Percentiles rank a stretch among this genome's conserved stretches.
These are phyloP conservation scores for Callorhinus ursinus DNA, from an alignment of 2,113 vertebrate genomes.

Conservation along the genomic window DNA sequence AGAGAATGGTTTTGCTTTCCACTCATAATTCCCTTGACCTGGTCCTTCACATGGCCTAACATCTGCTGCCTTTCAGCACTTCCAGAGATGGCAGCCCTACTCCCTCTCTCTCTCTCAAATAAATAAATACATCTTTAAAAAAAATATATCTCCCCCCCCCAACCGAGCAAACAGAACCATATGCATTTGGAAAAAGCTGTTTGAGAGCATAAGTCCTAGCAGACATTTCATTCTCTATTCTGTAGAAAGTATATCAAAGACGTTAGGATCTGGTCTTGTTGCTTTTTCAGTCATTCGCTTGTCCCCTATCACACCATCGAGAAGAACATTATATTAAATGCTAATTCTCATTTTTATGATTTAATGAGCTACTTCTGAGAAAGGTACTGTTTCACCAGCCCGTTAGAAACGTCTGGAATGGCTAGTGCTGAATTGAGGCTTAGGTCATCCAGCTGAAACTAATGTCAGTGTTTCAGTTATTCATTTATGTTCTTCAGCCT, in stretches of 20 bases:
- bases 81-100: too few relatives aligned
- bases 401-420: background rate
- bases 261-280: constrained; percentile 26
- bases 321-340: background rate
- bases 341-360: constrained; percentile 56
- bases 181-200: background rate
- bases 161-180: background rate
- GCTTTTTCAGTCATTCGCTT: background rate
- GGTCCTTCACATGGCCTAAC: too few relatives aligned
- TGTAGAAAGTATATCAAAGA: constrained; percentile 40
- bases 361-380: constrained; percentile 66
- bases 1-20: too few relatives aligned
- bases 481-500: background rate
- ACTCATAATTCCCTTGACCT: too few relatives aligned
- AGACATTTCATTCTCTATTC: background rate
- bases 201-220: background rate
- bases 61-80: too few relatives aligned
- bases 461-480: background rate
- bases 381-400: background rate
- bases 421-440: background rate
- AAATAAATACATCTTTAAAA: background rate
- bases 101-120: background rate
- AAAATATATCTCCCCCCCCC: background rate
- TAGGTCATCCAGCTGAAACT: background rate
- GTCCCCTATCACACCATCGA: background rate